Percentiles rank a stretch among this genome's conserved stretches.
These are phyloP conservation scores for Phasianus colchicus DNA, from an alignment of 2,113 vertebrate species.

Conservation along the genomic window DNA sequence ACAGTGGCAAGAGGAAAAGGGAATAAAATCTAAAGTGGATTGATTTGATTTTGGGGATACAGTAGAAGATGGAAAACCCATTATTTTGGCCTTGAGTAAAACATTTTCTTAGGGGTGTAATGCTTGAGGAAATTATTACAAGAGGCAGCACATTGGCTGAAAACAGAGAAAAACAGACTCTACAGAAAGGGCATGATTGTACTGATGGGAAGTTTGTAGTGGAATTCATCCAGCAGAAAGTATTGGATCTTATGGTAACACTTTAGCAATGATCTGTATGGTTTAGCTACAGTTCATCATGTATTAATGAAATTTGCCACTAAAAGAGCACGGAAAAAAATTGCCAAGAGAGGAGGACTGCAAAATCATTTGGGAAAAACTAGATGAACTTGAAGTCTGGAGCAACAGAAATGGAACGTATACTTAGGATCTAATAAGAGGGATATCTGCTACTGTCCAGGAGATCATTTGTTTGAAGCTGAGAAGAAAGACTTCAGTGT, in stretches of 20 bases:
- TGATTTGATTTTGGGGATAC: background rate
- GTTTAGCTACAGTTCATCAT: background rate
- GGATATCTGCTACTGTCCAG: background rate
- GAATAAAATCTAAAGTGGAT: background rate
- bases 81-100: background rate
- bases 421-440: background rate
- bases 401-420: background rate
- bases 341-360: background rate
- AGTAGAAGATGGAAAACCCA: background rate
- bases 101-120: background rate
- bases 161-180: background rate
- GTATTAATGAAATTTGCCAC: background rate
- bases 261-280: background rate
- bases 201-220: background rate
- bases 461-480: background rate
- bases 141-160: background rate
- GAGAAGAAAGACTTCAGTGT: background rate
- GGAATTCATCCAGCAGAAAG: background rate
- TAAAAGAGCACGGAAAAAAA: background rate
- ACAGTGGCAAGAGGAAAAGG: background rate
- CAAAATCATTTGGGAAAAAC: background rate
- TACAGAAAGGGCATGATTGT: background rate
- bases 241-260: background rate
- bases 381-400: background rate
- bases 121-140: background rate